These are phyloP conservation scores for Lepeophtheirus nordmannii DNA, from an alignment of 2,888 invertebrate species.

Conservation along the genomic window DNA sequence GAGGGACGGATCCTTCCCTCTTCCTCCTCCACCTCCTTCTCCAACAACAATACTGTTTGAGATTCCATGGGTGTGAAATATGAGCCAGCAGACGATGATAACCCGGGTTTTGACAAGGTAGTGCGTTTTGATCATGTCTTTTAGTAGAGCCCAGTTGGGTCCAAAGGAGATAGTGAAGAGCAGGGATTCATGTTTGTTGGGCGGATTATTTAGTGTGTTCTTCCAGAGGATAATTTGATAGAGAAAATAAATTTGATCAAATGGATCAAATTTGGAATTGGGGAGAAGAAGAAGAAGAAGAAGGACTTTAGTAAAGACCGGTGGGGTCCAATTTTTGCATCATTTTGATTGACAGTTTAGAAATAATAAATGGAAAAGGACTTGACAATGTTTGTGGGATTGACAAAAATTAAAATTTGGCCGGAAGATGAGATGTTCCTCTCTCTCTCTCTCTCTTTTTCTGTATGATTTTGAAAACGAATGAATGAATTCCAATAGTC, in stretches of 20 bases:
- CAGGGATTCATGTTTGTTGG: background rate
- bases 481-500: background rate
- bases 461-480: background rate
- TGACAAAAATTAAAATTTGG: too few relatives aligned
- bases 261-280: too few relatives aligned
- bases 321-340: background rate
- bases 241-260: background rate
- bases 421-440: background rate
- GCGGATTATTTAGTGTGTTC: background rate
- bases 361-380: too few relatives aligned
- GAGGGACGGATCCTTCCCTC: too few relatives aligned
- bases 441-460: background rate
- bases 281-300: background rate
- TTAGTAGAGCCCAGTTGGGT: slow-evolving; percentile 1
- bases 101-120: background rate
- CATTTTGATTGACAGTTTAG: background rate
- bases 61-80: too few relatives aligned
- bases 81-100: background rate
- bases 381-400: too few relatives aligned
- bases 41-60: too few relatives aligned
- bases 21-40: too few relatives aligned
- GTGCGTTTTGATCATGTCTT: background rate
- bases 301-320: background rate
- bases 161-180: background rate
- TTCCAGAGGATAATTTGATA: background rate